Evolutionary conservation across 2,888 invertebrate genomes (phyloP).

Genomic region (Iselma pallidipennis): DNA sequence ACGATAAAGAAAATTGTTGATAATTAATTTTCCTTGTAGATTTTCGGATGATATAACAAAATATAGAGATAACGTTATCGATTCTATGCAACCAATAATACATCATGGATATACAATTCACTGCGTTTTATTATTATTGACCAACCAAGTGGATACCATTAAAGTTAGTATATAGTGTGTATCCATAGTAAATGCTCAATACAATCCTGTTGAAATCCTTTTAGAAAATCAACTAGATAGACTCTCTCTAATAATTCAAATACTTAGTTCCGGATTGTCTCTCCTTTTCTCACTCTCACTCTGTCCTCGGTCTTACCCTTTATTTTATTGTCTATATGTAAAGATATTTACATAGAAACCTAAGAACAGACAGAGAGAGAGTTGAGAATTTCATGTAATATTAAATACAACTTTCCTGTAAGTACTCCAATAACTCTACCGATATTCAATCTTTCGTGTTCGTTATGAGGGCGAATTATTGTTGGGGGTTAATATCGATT

Average conservation of each 20-base stretch:
- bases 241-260: neutral
- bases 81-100: neutral
- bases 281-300: neutral
- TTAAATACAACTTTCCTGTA: too few relatives aligned
- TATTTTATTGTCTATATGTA: neutral
- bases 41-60: too few relatives aligned
- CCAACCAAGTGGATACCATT: neutral
- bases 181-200: neutral
- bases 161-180: neutral
- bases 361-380: too few relatives aligned
- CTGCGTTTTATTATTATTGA: too few relatives aligned
- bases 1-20: too few relatives aligned
- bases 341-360: too few relatives aligned
- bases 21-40: too few relatives aligned
- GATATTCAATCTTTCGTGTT: too few relatives aligned
- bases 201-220: neutral
- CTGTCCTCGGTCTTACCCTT: neutral
- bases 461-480: too few relatives aligned
- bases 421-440: too few relatives aligned
- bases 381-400: too few relatives aligned
- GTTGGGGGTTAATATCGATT: neutral
- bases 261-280: neutral
- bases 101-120: too few relatives aligned
- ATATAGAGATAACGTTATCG: neutral
- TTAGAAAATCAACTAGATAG: neutral